Evolutionary conservation across 2,113 vertebrate species (phyloP).

Genomic region (Macrotis lagotis): DNA sequence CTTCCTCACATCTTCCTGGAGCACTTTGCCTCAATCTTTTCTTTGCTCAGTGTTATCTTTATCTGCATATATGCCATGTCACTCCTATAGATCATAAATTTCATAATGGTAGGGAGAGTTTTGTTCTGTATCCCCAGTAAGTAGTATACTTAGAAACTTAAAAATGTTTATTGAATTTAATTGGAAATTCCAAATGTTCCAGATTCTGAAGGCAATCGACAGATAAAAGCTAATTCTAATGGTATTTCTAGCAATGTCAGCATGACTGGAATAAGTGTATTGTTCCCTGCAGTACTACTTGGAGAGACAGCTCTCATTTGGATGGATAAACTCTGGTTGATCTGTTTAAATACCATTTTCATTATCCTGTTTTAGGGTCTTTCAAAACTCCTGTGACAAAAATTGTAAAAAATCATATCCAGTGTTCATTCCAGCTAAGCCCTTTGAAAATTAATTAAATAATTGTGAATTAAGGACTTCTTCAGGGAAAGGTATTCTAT

Average conservation of each 20-base stretch:
- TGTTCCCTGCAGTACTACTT: neutral
- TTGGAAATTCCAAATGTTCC: neutral
- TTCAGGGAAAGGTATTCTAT: neutral
- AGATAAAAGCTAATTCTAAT: neutral
- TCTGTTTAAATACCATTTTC: neutral
- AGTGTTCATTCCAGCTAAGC: neutral
- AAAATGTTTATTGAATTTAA: neutral
- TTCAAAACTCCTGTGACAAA: neutral
- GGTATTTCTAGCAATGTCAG: neutral
- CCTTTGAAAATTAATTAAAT: neutral
- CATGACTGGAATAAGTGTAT: neutral
- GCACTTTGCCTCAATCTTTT: neutral
- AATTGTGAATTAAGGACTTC: neutral
- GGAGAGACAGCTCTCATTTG: neutral
- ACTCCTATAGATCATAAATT: neutral
- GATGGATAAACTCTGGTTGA: neutral
- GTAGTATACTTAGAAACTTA: neutral
- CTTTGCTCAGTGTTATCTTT: neutral
- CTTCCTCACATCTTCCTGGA: neutral
- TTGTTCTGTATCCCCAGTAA: neutral
- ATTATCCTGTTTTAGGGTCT: neutral
- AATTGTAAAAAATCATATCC: neutral
- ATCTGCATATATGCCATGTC: neutral
- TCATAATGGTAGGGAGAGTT: neutral
- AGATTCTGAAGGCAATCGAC: neutral